A percentile compares a stretch with the other conserved stretches of the same genome.
phyloP scores from a whole-genome alignment of 2,888 invertebrate species.

The Drosophila lacicola region DNA sequence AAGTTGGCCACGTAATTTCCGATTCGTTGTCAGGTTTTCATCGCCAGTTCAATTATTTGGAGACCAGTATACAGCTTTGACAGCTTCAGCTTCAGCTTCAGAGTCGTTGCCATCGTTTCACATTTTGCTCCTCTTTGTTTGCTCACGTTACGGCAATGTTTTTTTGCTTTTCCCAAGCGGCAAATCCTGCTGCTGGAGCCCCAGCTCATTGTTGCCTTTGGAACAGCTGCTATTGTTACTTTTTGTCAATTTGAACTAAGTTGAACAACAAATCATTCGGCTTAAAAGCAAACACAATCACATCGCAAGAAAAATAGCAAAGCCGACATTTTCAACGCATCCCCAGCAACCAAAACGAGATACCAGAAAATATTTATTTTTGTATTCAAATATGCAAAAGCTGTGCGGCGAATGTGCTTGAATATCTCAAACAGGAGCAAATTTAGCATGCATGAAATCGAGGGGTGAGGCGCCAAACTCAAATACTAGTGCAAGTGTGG shows the following conservation, averaged over 20 bases:
- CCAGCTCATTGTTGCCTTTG: constrained; percentile 70
- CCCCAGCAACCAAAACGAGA: constrained; percentile 6
- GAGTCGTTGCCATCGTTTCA: constrained; percentile 56
- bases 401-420: constrained; percentile 23
- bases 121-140: constrained; percentile 60
- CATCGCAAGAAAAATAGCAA: constrained; percentile 53
- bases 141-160: constrained; percentile 61
- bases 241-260: constrained; percentile 78
- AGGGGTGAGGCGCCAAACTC: constrained; percentile 50
- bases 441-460: constrained; percentile 53
- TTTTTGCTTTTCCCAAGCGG: constrained; percentile 37
- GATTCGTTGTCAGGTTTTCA: constrained; percentile 27
- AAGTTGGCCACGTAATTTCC: constrained; percentile 7
- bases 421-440: constrained; percentile 52
- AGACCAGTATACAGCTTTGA: constrained; percentile 17
- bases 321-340: constrained; percentile 55
- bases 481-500: constrained; percentile 65
- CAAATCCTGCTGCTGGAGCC: background rate
- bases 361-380: constrained; percentile 13
- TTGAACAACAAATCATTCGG: constrained; percentile 80
- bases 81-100: constrained; percentile 31
- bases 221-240: constrained; percentile 75
- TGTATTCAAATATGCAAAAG: constrained; percentile 26
- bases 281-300: constrained; percentile 75
- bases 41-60: constrained; percentile 24